Base-by-base conservation (phyloP, 1,140 invertebrate species). In the Catajapyx aquilonaris region DNA sequence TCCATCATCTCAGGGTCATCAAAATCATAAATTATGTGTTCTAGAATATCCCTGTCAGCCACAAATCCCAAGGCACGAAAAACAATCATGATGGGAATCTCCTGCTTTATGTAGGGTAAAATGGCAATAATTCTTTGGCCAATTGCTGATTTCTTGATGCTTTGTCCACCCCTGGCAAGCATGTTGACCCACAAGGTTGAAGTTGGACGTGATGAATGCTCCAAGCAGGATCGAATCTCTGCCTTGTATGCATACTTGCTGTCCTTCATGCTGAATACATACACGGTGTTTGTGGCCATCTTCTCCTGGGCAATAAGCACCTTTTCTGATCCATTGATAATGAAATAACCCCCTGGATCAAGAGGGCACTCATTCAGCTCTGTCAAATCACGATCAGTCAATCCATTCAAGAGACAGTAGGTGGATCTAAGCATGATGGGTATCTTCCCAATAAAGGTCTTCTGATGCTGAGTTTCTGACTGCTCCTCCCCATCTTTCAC, bases 1-100 rank as follows among this genome's bases (percentile, higher is more conserved):
- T 98, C 94, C 90, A 97, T 97, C 90, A 98, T 96, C 67, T 98
- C 93, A 18, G 86, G 90, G 62, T 98, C 93, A 58, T 96, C 85
- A 63, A 96, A 96, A 50, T 97, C 93, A 57, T 97, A 97, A 48
- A 97, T 96, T 38, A 97, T 96, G 51, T 97, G 93, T 53, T 97
- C 94, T 5, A 98, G 61, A 50, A 98, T 98, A 61, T 98, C 94
- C 50, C 94, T 68, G 60, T 98, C 94, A 17, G 93, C 91, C 23
- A 98, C 94, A 64, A 98, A 98, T 15, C 94, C 94, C 16, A 96
- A 60, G 18, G 91, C 91, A 52, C 80, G 64, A 52, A 98, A 98
- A 0, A 98, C 91, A 56, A 98, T 95, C 76, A 98, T 97, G 33
- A 98, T 93, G 4, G 94, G 93, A 48, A 98, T 97, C 64, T 98